Base-by-base conservation (phyloP, 92 coral and sea anemone genomes). In the Desmophyllum pertusum region DNA sequence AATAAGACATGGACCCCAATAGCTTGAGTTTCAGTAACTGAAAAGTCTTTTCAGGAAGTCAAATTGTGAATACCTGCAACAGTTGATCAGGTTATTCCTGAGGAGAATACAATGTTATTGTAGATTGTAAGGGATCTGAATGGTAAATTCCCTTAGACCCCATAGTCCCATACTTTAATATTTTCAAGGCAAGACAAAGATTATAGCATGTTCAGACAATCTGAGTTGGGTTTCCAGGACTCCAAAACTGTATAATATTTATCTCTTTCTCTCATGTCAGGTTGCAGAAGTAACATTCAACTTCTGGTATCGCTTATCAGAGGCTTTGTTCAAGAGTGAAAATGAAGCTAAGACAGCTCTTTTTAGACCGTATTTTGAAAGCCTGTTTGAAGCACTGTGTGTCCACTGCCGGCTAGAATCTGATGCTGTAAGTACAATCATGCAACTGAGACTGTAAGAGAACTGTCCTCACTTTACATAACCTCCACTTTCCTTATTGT, bases 211-310 rank as follows among this genome's bases (percentile, higher is more conserved):
- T n/a, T n/a, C 21, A 48, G 18, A 48, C 53, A 14, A 14, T 4
- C 15, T 48, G 1, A 48, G 53, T 48, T 9, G 18, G 19, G 53
- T 21, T 13, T 48, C 53, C 19, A 48, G 19, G 17, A 13, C 17
- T 14, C 53, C 53, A 1, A 48, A 21, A 13, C 53, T 15, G 53
- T 14, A 48, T 48, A 1, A 43, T 43, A 14, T 75, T 33, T 29
- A 1, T 5, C 48, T 73, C 71, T 71, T 37, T 85, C 31, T 48
- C 31, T 25, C 35, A 25, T 27, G 4, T 27, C 84, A 97, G 99
- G 95, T 97, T 64, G 98, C 98, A 36, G 99, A 97, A 83, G 94
- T 97, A 53, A 97, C 99, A n/a, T 97, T 97, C 79, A 97, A 97
- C 78, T 97, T 93, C 89, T 97, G 99, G 99, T 97, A 97, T 81